phyloP scores from a whole-genome alignment of 2,113 vertebrate species.

The Hippocampus mohnikei region DNA sequence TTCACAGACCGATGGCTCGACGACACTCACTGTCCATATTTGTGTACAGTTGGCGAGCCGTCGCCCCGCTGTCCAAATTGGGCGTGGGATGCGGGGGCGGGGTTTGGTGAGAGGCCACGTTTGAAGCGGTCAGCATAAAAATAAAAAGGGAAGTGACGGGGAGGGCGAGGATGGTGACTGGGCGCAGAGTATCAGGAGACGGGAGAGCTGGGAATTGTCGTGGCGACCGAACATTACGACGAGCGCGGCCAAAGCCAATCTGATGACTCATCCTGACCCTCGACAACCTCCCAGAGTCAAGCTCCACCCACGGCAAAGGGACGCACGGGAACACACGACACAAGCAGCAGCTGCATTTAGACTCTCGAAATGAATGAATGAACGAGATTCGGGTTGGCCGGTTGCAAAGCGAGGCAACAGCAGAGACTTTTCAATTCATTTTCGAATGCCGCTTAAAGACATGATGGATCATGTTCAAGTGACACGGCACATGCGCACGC shows the following conservation, averaged over 20 bases:
- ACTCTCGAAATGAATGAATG: conserved; percentile 8
- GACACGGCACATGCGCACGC: not conserved
- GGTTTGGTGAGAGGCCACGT: conserved; percentile 44
- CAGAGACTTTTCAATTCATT: conserved; percentile 7
- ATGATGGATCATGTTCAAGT: conserved; percentile 30
- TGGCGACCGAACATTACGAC: conserved; percentile 8
- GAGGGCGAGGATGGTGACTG: conserved; percentile 15
- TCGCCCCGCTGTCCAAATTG: conserved; percentile 12
- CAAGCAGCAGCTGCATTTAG: conserved; percentile 22
- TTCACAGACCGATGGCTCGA: conserved; percentile 57
- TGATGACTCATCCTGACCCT: conserved; percentile 8
- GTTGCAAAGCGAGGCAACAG: conserved; percentile 27
- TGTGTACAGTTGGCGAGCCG: conserved; percentile 34
- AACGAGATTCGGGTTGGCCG: conserved; percentile 22
- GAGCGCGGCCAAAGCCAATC: not conserved
- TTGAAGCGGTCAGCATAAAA: conserved; percentile 59
- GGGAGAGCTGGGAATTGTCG: conserved; percentile 61
- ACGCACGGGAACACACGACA: conserved; percentile 12
- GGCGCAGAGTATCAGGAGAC: conserved; percentile 55
- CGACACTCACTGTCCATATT: conserved; percentile 27
- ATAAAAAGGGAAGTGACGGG: conserved; percentile 6
- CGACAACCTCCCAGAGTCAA: conserved; percentile 8
- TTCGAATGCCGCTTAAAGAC: conserved; percentile 21
- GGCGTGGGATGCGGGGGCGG: conserved; percentile 10
- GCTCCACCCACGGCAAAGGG: not conserved